Percentiles rank a stretch among this genome's conserved stretches.
phyloP scores from a whole-genome alignment of 2,113 vertebrate genomes.

The Petrocephalus microphthalmus region DNA sequence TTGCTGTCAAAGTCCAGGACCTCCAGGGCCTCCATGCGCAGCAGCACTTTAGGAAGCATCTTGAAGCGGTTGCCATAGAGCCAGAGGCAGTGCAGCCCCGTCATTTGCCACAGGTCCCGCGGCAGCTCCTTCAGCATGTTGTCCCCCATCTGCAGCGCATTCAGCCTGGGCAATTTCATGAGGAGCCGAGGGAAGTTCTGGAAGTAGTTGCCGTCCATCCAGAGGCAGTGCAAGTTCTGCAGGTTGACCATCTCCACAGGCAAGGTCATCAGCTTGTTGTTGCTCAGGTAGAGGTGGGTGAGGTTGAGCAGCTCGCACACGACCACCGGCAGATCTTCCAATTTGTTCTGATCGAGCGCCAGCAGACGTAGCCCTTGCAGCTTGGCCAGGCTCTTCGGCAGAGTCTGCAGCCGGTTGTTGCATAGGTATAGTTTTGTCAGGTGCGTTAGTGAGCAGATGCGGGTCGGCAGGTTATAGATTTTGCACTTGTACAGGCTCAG shows the following conservation, averaged over 20 bases:
- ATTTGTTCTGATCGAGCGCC: slow-evolving; percentile 85
- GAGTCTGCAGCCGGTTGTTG: slow-evolving; percentile 68
- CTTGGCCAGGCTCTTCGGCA: slow-evolving; percentile 68
- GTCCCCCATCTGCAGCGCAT: slow-evolving; percentile 85
- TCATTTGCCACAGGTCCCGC: slow-evolving; percentile 68
- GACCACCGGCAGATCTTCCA: slow-evolving; percentile 79
- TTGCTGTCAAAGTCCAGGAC: slow-evolving; percentile 89
- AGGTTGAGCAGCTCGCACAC: slow-evolving; percentile 76
- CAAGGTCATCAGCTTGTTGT: slow-evolving; percentile 77
- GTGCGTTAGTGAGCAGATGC: slow-evolving; percentile 64
- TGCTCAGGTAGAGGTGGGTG: slow-evolving; percentile 83
- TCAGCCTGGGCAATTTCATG: slow-evolving; percentile 73
- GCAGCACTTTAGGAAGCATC: slow-evolving; percentile 72
- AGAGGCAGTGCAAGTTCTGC: slow-evolving; percentile 80
- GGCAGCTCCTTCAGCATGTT: slow-evolving; percentile 79
- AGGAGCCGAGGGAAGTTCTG: slow-evolving; percentile 76
- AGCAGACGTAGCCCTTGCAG: slow-evolving; percentile 75
- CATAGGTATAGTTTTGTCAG: slow-evolving; percentile 84
- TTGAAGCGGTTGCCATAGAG: slow-evolving; percentile 87
- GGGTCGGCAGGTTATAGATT: slow-evolving; percentile 62
- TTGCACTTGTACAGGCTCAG: slow-evolving; percentile 73
- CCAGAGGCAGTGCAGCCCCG: slow-evolving; percentile 78
- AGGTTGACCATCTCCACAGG: slow-evolving; percentile 72
- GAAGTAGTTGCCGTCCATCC: slow-evolving; percentile 88
- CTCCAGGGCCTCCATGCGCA: slow-evolving; percentile 75